These are phyloP conservation scores for Syrmaticus mikado DNA, from an alignment of 2,113 vertebrate species.

Conservation along the genomic window DNA sequence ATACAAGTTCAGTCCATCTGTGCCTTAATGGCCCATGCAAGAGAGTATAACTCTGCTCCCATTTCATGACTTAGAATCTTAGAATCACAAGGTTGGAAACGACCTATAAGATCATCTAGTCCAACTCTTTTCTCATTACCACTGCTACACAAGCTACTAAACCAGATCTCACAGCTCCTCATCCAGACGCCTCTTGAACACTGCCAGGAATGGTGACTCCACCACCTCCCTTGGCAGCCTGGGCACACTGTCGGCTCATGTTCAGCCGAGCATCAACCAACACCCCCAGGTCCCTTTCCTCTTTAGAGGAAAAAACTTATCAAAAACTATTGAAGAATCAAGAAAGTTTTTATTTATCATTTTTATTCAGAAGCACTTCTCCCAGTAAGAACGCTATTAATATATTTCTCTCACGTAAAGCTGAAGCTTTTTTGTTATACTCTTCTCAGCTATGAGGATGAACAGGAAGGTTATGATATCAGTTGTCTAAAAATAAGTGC, in stretches of 20 bases:
- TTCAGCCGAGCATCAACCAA: no score
- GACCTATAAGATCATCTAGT: no score
- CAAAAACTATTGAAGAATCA: not conserved
- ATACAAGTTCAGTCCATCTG: not conserved
- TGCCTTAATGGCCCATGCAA: not conserved
- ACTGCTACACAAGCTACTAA: no score
- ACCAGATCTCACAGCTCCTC: no score
- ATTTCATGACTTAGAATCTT: not conserved
- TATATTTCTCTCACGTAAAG: not conserved
- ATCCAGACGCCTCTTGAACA: no score
- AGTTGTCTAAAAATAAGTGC: not conserved
- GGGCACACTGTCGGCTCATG: no score
- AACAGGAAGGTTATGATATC: not conserved
- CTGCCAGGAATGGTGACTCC: no score
- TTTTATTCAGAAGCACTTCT: not conserved
- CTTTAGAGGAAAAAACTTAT: not conserved
- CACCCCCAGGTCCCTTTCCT: no score
- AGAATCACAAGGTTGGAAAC: no score
- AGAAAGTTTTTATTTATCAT: not conserved
- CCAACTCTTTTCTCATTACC: no score
- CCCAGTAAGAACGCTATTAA: not conserved
- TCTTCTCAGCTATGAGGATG: not conserved
- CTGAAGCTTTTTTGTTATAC: not conserved
- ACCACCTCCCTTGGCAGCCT: no score
- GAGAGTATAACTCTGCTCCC: not conserved